These are phyloP conservation scores for Pavo muticus DNA, from an alignment of 2,113 vertebrate species.

Conservation along the genomic window DNA sequence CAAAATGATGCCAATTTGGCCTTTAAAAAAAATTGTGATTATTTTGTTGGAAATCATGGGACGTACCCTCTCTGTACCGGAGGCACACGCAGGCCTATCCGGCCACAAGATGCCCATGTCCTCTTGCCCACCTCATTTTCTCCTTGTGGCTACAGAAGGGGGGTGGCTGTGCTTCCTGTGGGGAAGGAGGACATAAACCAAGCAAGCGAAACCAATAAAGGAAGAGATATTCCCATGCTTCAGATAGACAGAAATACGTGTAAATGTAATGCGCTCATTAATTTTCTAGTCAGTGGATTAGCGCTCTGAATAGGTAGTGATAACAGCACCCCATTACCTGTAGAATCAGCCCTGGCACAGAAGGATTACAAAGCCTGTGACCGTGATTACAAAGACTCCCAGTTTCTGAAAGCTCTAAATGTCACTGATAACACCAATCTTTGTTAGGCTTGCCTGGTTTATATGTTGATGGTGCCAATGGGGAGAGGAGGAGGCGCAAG, in stretches of 20 bases:
- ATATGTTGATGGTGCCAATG: not conserved
- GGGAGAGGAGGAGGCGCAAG: not conserved
- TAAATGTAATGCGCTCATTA: not conserved
- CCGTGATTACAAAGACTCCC: not conserved
- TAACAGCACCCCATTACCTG: constrained; percentile 31
- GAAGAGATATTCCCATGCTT: not conserved
- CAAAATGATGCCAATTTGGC: not conserved
- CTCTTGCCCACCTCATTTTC: not conserved
- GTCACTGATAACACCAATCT: constrained; percentile 21
- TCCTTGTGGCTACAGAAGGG: not conserved
- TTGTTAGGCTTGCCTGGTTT: not conserved
- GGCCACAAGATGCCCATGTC: not conserved
- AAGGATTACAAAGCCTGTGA: not conserved
- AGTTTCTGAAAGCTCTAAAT: constrained; percentile 35
- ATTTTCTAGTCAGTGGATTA: constrained; percentile 35
- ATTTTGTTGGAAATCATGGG: not conserved
- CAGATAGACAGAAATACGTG: not conserved
- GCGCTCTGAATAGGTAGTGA: not conserved
- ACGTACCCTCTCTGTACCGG: not conserved
- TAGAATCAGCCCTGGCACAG: not conserved
- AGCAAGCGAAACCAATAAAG: not conserved
- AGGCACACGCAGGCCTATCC: accelerated
- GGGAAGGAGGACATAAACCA: not conserved
- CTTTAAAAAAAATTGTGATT: not conserved
- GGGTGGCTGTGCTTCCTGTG: not conserved